Evolutionary conservation across 1,140 invertebrate species (phyloP), one percentile per base, ranked within the genome.

Genomic region (Magallana ariakensis): DNA sequence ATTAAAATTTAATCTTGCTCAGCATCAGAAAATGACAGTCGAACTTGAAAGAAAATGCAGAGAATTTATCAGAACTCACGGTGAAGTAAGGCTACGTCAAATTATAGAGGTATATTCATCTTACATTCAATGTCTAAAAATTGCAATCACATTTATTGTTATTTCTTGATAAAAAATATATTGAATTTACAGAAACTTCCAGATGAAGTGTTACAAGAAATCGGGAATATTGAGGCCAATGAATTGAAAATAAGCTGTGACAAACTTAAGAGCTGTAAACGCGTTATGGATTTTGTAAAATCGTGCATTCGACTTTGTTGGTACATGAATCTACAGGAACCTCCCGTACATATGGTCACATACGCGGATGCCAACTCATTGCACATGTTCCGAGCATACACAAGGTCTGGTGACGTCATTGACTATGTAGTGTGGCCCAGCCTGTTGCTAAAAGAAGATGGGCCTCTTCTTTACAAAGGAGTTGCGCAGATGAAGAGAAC

Each of bases 391-490:
- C 62, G 87, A 58, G 54, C 87, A 0, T 88, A 88, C 46, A 88
- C 87, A 81, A 85, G 57, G 33, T 84, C 82, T 55, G 87, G 87
- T 46, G 57, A 86, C 56, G 5, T 62, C 22, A 57, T 88, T 22
- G 87, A 84, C 1, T 86, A 80, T 26, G n/a, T 88, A 1, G 87
- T 88, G 10, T 88, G 87, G 87, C 87, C 87, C n/a, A 60, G 84
- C 2, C 62, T 88, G 1, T 66, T 88, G 33, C 55, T 88, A 55
- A 46, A 84, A n/a, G 33, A 84, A 55, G 56, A 56, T 16, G 87
- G 87, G 33, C 85, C 85, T 13, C 7, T 88, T 8, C 53, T 88
- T 19, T 88, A 88, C 53, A 88, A 88, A 62, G 87, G 87, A 13
- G 85, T 88, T 26, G 87, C 87, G 22, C 87, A 88, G 33, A 82